phyloP scores from a whole-genome alignment of 2,113 vertebrate genomes.

The Nestor notabilis region DNA sequence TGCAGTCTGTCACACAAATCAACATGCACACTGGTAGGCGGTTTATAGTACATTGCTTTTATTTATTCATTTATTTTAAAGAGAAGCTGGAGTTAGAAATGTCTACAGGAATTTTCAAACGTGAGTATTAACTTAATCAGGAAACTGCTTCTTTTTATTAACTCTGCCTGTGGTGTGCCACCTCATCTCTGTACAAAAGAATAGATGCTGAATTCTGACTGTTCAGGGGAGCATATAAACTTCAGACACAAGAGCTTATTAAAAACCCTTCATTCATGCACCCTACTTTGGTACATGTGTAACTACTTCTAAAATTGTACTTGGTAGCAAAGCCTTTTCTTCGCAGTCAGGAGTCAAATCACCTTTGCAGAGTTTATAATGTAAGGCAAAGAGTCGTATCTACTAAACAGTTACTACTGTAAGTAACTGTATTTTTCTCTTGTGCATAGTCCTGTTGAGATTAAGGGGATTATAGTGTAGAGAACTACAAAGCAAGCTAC shows the following conservation, averaged over 20 bases:
- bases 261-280: neutral
- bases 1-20: neutral
- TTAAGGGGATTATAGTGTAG: neutral
- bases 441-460: neutral
- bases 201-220: neutral
- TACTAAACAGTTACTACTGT: neutral
- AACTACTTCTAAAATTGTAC: neutral
- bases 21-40: neutral
- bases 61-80: neutral
- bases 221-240: accelerated
- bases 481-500: neutral
- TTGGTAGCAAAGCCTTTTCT: neutral
- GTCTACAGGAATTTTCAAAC: neutral
- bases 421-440: neutral
- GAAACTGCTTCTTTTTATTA: neutral
- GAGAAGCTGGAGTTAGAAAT: neutral
- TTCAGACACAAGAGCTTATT: neutral
- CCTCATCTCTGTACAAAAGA: neutral
- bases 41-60: neutral
- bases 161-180: neutral
- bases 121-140: neutral
- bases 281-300: neutral
- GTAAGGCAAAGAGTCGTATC: neutral
- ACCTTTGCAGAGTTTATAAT: neutral
- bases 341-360: neutral